phyloP scores from a whole-genome alignment of 2,888 invertebrate genomes.

The Campopleginae sp. region DNA sequence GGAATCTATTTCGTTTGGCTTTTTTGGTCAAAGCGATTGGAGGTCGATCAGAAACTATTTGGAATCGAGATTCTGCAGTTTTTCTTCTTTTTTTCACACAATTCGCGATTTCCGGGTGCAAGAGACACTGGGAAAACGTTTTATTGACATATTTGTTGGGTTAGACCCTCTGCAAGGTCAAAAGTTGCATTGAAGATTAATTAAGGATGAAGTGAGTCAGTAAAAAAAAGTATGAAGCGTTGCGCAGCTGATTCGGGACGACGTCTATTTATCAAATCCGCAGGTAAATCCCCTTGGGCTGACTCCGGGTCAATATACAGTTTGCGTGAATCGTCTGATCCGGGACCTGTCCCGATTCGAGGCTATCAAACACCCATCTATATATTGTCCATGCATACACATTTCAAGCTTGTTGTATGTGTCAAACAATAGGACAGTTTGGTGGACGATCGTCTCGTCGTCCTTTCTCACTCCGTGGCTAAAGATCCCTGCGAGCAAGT shows the following conservation, averaged over 20 bases:
- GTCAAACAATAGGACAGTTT: slow-evolving; percentile 27
- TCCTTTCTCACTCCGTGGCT: slow-evolving; percentile 35
- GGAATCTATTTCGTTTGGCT: background rate
- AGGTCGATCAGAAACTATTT: slow-evolving; percentile 7
- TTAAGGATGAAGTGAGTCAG: background rate
- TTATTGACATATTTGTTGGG: no score
- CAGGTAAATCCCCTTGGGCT: slow-evolving; percentile 15
- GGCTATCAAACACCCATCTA: background rate
- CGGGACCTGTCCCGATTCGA: slow-evolving; percentile 40
- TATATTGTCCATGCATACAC: background rate
- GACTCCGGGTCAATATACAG: slow-evolving; percentile 55
- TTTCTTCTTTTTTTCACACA: background rate
- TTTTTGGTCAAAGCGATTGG: slow-evolving; percentile 15
- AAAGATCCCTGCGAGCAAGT: slow-evolving; percentile 68
- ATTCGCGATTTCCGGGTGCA: background rate
- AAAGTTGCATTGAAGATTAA: background rate
- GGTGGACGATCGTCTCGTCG: slow-evolving; percentile 30
- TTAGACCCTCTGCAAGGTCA: background rate
- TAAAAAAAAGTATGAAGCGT: slow-evolving; percentile 13
- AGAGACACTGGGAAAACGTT: background rate
- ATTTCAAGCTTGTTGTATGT: slow-evolving; percentile 14
- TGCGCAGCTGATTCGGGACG: background rate
- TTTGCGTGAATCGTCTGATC: slow-evolving; percentile 49
- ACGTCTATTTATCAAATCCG: slow-evolving; percentile 58
- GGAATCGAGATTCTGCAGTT: background rate